Conservation (phyloP, 2,888 invertebrate genomes). For the Nebria brevicollis region DNA sequence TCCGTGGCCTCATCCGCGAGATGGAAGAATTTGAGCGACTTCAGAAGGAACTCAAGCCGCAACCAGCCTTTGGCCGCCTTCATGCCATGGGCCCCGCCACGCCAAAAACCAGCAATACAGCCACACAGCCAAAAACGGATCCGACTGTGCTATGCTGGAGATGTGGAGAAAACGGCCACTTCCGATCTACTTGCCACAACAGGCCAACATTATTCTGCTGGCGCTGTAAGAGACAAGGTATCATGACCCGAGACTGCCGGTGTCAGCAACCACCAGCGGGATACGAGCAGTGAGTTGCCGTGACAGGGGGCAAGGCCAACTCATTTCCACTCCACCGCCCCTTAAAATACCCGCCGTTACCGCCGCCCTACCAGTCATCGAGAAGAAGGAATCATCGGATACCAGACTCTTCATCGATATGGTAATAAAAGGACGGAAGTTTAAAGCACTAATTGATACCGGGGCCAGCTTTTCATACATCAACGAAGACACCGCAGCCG, state of each 20-base stretch:
- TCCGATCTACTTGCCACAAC: conserved; percentile 36
- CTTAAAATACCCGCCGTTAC: too few relatives aligned
- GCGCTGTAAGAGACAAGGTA: conserved; percentile 45
- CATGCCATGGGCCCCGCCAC: not conserved
- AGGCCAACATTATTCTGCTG: conserved; percentile 49
- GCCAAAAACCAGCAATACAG: not conserved
- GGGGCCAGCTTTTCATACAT: too few relatives aligned
- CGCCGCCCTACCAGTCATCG: too few relatives aligned
- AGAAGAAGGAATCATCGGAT: too few relatives aligned
- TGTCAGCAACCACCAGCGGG: conserved; percentile 40
- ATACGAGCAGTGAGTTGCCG: conserved; percentile 29
- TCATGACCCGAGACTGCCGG: conserved; percentile 44
- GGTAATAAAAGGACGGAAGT: too few relatives aligned
- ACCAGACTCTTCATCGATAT: too few relatives aligned
- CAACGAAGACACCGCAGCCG: too few relatives aligned
- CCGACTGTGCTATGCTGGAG: conserved; percentile 46
- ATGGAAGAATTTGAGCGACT: not conserved
- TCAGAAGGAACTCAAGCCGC: not conserved
- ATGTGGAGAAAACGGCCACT: conserved; percentile 47
- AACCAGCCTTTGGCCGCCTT: too few relatives aligned
- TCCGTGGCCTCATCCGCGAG: not conserved
- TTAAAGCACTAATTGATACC: too few relatives aligned
- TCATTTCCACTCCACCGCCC: too few relatives aligned
- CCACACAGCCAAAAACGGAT: not conserved
- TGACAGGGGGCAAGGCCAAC: too few relatives aligned